Conservation (phyloP, 2,888 invertebrate genomes). For the Rhagonycha lutea region DNA sequence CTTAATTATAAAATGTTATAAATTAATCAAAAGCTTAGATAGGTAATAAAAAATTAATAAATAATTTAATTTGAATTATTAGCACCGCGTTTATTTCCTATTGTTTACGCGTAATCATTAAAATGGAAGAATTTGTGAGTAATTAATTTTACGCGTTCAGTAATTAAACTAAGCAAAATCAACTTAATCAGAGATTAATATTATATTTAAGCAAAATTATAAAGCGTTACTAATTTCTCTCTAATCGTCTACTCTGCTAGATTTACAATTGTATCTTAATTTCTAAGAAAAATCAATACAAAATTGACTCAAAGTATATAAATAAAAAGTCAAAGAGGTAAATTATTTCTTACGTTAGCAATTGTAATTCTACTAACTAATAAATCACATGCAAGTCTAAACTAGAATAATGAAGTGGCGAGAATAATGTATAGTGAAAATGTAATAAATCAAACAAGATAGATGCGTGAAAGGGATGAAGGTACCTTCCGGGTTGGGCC, state of each 20-base stretch:
- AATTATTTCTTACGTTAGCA: slow-evolving; percentile 17
- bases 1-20: background rate
- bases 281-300: background rate
- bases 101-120: background rate
- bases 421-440: slow-evolving; percentile 33
- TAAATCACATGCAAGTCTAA: slow-evolving; percentile 34
- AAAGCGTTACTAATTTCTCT: background rate
- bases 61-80: background rate
- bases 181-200: background rate
- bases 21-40: background rate
- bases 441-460: slow-evolving; percentile 41
- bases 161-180: background rate
- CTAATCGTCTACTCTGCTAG: background rate
- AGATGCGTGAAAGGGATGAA: slow-evolving; percentile 40
- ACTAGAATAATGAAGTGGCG: slow-evolving; percentile 32
- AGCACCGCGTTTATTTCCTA: background rate
- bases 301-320: background rate
- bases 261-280: background rate
- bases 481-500: slow-evolving; percentile 53
- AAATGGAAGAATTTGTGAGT: background rate
- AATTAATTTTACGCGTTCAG: background rate
- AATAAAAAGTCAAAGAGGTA: slow-evolving; percentile 1
- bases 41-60: background rate
- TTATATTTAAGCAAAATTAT: background rate
- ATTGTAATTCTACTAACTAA: slow-evolving; percentile 27